Evolutionary conservation across 2,113 vertebrate genomes (phyloP), one percentile per base, ranked within the genome.

Genomic region (Lucifuga dentata): DNA sequence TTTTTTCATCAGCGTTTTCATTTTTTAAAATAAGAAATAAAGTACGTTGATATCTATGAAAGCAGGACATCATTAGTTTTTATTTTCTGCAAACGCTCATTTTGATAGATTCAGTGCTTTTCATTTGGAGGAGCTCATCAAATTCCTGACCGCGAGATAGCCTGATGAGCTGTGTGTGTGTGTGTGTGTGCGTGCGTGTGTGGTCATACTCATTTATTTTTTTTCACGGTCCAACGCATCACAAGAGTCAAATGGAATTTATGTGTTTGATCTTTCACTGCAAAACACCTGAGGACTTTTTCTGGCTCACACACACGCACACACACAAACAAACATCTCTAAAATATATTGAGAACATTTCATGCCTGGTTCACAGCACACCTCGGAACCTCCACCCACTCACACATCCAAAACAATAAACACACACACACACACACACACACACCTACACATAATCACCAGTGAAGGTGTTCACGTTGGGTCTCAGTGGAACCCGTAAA

Each of bases 181-280:
- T n/a, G n/a, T n/a, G n/a, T n/a, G n/a, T n/a, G n/a, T n/a, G n/a
- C n/a, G n/a, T n/a, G n/a, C n/a, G n/a, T n/a, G n/a, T n/a, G n/a
- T n/a, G n/a, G n/a, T n/a, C n/a, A n/a, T n/a, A n/a, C n/a, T n/a
- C n/a, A n/a, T n/a, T n/a, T n/a, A n/a, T n/a, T n/a, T n/a, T 24
- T 51, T 21, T 15, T 12, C 1, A 36, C 45, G 48, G 33, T 40
- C 0, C 23, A 15, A 44, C 6, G 2, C 16, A 19, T 5, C 2
- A 8, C 15, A 7, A 4, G 11, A 59, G 15, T 20, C 55, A 58
- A 53, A 66, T 32, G 49, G 13, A 57, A 56, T 66, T 57, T 1
- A 15, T 45, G 29, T 12, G 62, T 81, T 86, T 83, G 53, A 83
- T 83, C 48, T 80, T 69, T 40, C 53, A 8, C 16, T 0, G 4